Evolutionary conservation across 30 jellyfish, hydroid and myxozoan genomes (phyloP), one percentile per base, ranked within the genome.

Genomic region (Chrysaora quinquecirrha): DNA sequence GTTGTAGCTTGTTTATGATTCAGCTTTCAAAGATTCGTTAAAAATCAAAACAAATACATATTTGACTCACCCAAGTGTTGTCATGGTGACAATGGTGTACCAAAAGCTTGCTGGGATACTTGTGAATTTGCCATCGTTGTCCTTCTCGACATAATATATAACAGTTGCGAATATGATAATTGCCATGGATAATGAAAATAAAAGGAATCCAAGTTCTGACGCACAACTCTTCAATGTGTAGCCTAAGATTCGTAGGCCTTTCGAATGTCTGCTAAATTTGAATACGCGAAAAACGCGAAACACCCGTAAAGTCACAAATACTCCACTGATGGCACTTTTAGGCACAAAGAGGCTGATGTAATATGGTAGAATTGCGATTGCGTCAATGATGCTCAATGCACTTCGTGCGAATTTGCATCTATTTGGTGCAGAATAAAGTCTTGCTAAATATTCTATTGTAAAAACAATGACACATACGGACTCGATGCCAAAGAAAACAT

Each of bases 51-150:
- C n/a, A n/a, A n/a, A n/a, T n/a, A n/a, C n/a, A n/a, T n/a, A n/a
- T n/a, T n/a, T n/a, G n/a, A 84, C 97, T 67, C 78, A 91, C 98
- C 98, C 98, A 0, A 91, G 86, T 23, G 98, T 91, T 30, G 98
- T 91, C 98, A 91, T 91, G 61, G 98, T 91, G 58, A 91, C 98
- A 48, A 91, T 87, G 0, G 98, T 91, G 71, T 85, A 91, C 98
- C 98, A 91, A 76, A 91, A 91, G 74, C 96, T 80, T 28, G 80
- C 96, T 6, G 98, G 98, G 47, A 91, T 91, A 33, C 98, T 91
- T 65, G 95, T 85, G 63, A 91, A 91, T 10, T 75, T 47, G 1
- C 83, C 60, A 25, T 68, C 87, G n/a, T 31, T 25, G 83, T 91
- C 96, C 70, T 91, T 91, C 52, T 91, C 98, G 30, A 84, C 96